These are phyloP conservation scores for Drosophila prostipennis DNA, from an alignment of 2,888 invertebrate genomes.

Conservation along the genomic window DNA sequence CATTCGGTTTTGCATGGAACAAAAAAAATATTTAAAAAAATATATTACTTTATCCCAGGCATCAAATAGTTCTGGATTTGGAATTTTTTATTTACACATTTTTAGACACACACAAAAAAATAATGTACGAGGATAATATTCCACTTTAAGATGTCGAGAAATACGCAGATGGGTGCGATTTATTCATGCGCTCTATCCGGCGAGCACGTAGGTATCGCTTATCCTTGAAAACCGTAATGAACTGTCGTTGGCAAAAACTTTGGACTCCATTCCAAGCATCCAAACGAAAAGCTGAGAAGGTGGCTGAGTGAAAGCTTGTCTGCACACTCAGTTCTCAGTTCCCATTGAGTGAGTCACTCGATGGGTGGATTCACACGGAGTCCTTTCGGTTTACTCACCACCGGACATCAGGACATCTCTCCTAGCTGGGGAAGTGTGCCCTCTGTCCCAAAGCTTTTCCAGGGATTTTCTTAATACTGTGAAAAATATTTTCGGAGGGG, in stretches of 20 bases:
- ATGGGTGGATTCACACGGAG: not conserved
- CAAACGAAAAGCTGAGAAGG: constrained; percentile 42
- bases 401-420: not conserved
- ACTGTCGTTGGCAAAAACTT: constrained; percentile 62
- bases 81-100: constrained; percentile 1
- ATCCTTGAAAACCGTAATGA: constrained; percentile 77
- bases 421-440: not conserved
- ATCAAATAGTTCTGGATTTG: not conserved
- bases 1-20: not conserved
- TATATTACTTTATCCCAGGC: not conserved
- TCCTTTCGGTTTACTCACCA: not conserved
- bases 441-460: constrained; percentile 1
- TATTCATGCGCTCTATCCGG: constrained; percentile 30
- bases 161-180: constrained; percentile 10
- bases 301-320: constrained; percentile 9
- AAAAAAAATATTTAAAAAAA: not conserved
- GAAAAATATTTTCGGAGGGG: not conserved
- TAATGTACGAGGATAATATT: no score
- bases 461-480: not conserved
- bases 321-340: constrained; percentile 38
- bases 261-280: constrained; percentile 61
- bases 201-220: constrained; percentile 65
- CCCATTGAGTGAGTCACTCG: not conserved
- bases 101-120: constrained; percentile 3
- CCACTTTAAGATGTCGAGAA: not conserved